Evolutionary conservation across 30 jellyfish, hydroid and myxozoan species (phyloP).

Genomic region (Turritopsis rubra): DNA sequence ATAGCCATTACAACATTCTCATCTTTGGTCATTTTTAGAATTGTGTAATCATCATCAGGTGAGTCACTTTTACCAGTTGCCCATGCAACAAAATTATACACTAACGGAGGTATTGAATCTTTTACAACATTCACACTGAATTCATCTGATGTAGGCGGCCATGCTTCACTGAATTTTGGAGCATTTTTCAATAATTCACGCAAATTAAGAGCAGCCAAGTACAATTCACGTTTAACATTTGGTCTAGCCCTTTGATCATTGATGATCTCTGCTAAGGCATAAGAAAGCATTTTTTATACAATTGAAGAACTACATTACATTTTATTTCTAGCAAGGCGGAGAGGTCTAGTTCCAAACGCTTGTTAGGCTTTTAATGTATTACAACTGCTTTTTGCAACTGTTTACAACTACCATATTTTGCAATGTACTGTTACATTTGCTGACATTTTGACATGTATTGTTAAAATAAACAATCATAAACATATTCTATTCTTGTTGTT

Average conservation of each 20-base stretch:
- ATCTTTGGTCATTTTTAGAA: neutral
- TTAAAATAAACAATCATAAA: neutral
- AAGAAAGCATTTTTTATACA: slow-evolving; percentile 10
- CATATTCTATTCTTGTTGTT: neutral
- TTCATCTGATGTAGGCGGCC: slow-evolving; percentile 45
- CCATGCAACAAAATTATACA: slow-evolving; percentile 43
- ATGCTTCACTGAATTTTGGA: neutral
- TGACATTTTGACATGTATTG: neutral
- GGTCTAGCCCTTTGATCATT: neutral
- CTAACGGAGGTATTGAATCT: slow-evolving; percentile 29
- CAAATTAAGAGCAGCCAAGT: slow-evolving; percentile 19
- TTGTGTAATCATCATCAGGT: slow-evolving; percentile 12
- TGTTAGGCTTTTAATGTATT: neutral
- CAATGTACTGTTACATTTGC: neutral
- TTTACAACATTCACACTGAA: slow-evolving; percentile 22
- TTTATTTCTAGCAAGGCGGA: neutral
- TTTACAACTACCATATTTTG: no score
- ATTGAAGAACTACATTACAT: neutral
- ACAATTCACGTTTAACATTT: slow-evolving; percentile 12
- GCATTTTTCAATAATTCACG: neutral
- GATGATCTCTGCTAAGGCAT: slow-evolving; percentile 5
- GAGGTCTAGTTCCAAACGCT: neutral
- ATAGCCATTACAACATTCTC: slow-evolving; percentile 19
- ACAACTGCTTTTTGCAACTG: neutral
- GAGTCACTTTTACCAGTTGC: slow-evolving; percentile 31